phyloP scores from a whole-genome alignment of 2,797 vertebrate species.

The Pelochelys cantorii region DNA sequence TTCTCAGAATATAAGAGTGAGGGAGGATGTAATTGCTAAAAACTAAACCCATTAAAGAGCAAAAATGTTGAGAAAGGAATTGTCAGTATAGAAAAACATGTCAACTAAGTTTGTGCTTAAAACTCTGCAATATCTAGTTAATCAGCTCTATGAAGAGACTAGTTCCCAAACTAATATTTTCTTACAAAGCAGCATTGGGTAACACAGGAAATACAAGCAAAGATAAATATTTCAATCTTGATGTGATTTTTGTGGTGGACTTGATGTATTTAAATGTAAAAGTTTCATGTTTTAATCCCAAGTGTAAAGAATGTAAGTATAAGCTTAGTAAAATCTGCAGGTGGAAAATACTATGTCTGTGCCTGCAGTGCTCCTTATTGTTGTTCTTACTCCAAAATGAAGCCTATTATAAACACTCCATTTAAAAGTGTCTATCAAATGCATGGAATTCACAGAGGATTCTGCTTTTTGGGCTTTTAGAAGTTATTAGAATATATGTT shows the following conservation, averaged over 20 bases:
- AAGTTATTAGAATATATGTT: not conserved
- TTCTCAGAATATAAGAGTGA: too few relatives aligned
- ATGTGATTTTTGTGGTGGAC: not conserved
- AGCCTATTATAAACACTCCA: not conserved
- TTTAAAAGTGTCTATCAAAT: not conserved
- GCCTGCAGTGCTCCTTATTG: not conserved
- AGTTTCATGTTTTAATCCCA: not conserved
- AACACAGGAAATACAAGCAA: not conserved
- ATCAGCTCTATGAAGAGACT: too few relatives aligned
- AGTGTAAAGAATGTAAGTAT: not conserved
- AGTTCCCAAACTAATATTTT: not conserved
- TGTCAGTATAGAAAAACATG: too few relatives aligned
- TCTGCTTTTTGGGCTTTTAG: not conserved
- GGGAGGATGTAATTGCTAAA: too few relatives aligned
- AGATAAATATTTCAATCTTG: not conserved
- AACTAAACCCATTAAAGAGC: too few relatives aligned
- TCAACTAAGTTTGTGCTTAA: too few relatives aligned
- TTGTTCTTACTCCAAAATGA: not conserved
- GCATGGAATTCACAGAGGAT: not conserved
- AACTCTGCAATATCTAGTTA: too few relatives aligned
- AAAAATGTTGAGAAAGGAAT: too few relatives aligned
- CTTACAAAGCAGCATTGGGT: not conserved
- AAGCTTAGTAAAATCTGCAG: not conserved
- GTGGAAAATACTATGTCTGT: not conserved
- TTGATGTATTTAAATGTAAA: not conserved